Evolutionary conservation across 2,888 invertebrate species (phyloP).

Genomic region (Tachystola acroxantha): DNA sequence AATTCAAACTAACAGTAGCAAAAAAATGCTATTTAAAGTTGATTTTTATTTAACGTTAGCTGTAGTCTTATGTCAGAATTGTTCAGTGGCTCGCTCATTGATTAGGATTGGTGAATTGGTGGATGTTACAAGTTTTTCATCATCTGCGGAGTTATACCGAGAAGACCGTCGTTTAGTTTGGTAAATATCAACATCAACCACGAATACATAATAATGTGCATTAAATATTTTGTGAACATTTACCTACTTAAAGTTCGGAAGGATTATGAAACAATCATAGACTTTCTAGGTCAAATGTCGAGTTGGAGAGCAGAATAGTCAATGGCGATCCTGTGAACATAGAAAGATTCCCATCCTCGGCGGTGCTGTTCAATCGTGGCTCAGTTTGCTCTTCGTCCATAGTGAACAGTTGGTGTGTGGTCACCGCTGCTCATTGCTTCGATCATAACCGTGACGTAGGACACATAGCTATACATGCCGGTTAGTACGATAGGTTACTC

Average conservation of each 20-base stretch:
- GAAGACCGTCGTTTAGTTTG: too few species aligned
- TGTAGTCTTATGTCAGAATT: too few species aligned
- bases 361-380: conserved; percentile 45
- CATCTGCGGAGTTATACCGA: conserved; percentile 42
- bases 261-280: too few species aligned
- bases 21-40: too few species aligned
- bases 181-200: too few species aligned
- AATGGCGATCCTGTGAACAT: conserved; percentile 35
- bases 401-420: conserved; percentile 42
- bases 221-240: too few species aligned
- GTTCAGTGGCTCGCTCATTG: not conserved
- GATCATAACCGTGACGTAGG: conserved; percentile 30
- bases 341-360: conserved; percentile 37
- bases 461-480: conserved; percentile 42
- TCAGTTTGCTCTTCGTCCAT: conserved; percentile 49
- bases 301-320: conserved; percentile 32
- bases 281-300: too few species aligned
- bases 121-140: conserved; percentile 34
- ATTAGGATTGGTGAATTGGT: conserved; percentile 44
- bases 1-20: too few species aligned
- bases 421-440: conserved; percentile 58
- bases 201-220: too few species aligned
- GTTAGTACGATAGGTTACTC: too few species aligned
- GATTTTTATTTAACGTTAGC: too few species aligned
- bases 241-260: too few species aligned